Evolutionary conservation across 2,888 invertebrate genomes (phyloP).

Genomic region (Ceratothoa steindachneri): DNA sequence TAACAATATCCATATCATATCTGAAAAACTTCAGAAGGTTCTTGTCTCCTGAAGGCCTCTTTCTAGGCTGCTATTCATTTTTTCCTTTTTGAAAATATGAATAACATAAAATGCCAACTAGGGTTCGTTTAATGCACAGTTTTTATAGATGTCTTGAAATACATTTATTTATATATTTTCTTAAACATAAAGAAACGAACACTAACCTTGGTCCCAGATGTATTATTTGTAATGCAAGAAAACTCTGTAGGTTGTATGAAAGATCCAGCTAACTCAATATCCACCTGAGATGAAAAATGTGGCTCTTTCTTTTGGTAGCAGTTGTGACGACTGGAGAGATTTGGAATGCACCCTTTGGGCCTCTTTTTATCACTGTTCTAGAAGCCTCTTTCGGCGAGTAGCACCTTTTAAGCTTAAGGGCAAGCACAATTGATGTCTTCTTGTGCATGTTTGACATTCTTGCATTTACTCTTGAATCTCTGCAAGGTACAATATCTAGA

Average conservation of each 20-base stretch:
- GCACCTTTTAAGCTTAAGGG: background rate
- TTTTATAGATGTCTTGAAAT: background rate
- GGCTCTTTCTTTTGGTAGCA: background rate
- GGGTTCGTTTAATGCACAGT: background rate
- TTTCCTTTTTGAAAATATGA: background rate
- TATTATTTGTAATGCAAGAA: background rate
- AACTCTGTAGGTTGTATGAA: background rate
- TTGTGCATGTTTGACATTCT: background rate
- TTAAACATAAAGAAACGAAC: background rate
- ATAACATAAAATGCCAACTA: no score
- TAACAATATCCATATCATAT: background rate
- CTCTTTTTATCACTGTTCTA: background rate
- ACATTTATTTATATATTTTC: no score
- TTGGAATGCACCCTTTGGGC: background rate
- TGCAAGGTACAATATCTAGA: no score
- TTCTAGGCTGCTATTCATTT: background rate
- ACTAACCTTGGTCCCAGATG: background rate
- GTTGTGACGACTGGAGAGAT: background rate
- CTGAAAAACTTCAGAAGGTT: background rate
- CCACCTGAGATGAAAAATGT: background rate
- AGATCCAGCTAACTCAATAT: background rate
- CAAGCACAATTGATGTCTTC: background rate
- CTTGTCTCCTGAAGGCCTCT: background rate
- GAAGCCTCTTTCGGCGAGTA: background rate
- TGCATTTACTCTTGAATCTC: background rate